Conservation (phyloP, 2,888 invertebrate genomes). For the Neuroscelio doddi region DNA sequence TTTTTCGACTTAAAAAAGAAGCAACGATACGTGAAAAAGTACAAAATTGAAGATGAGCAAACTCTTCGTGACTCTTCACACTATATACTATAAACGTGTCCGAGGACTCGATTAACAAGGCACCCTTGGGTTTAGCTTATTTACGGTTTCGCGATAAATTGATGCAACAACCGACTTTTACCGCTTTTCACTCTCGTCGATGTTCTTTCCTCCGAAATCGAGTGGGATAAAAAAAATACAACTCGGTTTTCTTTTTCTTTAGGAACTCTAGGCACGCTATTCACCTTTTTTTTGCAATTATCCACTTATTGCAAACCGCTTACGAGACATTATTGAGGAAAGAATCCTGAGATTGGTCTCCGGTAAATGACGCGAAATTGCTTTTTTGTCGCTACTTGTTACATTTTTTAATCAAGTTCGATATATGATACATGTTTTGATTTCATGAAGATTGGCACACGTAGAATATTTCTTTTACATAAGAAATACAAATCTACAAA, state of each 20-base stretch:
- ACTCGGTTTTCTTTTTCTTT: constrained; percentile 2
- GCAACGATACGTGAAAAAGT: constrained; percentile 35
- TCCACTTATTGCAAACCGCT: no score
- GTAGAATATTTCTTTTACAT: no score
- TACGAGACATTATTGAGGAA: no score
- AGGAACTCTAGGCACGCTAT: constrained; percentile 2
- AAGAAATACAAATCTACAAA: no score
- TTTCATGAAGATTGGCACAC: no score
- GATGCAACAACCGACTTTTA: no score
- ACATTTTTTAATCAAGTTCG: background rate
- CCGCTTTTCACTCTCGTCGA: no score
- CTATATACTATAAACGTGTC: background rate
- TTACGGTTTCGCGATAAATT: no score
- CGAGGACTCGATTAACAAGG: constrained; percentile 27
- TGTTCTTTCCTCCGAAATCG: no score
- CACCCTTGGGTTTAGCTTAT: constrained; percentile 17
- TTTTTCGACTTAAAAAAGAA: constrained; percentile 9
- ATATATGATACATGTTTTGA: no score
- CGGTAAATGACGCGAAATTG: constrained; percentile 20
- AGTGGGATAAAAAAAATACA: no score
- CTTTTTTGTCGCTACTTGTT: constrained; percentile 5
- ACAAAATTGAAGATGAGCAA: constrained; percentile 25
- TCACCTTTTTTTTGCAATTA: constrained; percentile 11
- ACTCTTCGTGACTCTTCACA: background rate
- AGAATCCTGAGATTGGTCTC: no score